These are phyloP conservation scores for Cotesia glomerata DNA, from an alignment of 1,140 invertebrate genomes.

Conservation along the genomic window DNA sequence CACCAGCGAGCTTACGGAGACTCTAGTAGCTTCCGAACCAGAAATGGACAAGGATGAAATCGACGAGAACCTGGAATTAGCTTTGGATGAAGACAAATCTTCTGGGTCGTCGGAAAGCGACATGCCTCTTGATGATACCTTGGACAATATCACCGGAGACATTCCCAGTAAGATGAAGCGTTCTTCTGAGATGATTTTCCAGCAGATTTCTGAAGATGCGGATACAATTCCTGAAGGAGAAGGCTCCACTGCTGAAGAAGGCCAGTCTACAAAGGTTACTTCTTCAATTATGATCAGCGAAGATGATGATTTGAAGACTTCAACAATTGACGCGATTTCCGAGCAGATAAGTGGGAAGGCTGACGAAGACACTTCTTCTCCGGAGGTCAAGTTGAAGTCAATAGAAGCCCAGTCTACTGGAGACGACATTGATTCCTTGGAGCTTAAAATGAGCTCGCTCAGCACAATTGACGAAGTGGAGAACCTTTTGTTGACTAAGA, in stretches of 20 bases:
- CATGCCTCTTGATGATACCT: slow-evolving; percentile 42
- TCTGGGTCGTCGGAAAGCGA: slow-evolving; percentile 48
- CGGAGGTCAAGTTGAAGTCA: slow-evolving; percentile 13
- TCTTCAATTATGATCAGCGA: slow-evolving; percentile 19
- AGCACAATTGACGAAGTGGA: slow-evolving; percentile 13
- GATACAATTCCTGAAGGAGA: slow-evolving; percentile 40
- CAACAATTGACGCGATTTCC: slow-evolving; percentile 13
- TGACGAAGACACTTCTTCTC: slow-evolving; percentile 11
- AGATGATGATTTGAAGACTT: slow-evolving; percentile 23
- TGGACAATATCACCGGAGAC: slow-evolving; percentile 49
- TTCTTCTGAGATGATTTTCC: slow-evolving; percentile 89
- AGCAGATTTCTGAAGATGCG: slow-evolving; percentile 65
- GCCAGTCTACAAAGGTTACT: slow-evolving; percentile 38
- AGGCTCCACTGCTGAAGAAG: slow-evolving; percentile 28
- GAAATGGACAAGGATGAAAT: slow-evolving; percentile 65
- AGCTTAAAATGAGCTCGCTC: slow-evolving; percentile 30
- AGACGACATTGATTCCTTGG: slow-evolving; percentile 28
- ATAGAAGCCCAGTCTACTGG: slow-evolving; percentile 28
- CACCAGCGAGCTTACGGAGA: slow-evolving; percentile 88
- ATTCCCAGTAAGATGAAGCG: slow-evolving; percentile 79
- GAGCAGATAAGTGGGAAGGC: slow-evolving; percentile 7
- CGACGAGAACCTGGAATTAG: slow-evolving; percentile 53
- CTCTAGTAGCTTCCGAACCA: slow-evolving; percentile 80
- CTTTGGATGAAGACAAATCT: slow-evolving; percentile 49
- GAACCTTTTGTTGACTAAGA: slow-evolving; percentile 17